Conservation (phyloP, 2,888 invertebrate species). For the Pseudanteris insignis region DNA sequence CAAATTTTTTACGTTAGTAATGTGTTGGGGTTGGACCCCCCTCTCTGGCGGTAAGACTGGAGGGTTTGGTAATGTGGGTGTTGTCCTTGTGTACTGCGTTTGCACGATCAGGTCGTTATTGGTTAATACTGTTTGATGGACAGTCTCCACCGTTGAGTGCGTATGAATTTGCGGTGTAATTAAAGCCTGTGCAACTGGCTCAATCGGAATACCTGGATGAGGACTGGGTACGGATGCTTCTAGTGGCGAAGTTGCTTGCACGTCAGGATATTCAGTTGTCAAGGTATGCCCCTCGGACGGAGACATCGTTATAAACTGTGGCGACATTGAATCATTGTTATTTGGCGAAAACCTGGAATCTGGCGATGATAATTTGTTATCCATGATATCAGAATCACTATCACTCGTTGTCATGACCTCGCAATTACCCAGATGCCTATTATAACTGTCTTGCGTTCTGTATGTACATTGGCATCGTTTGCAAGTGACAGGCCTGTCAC, state of each 20-base stretch:
- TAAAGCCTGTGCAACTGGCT: constrained; percentile 61
- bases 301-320: constrained; percentile 59
- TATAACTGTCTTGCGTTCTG: constrained; percentile 82
- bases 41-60: constrained; percentile 57
- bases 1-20: too few relatives aligned
- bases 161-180: constrained; percentile 61
- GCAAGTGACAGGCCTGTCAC: constrained; percentile 84
- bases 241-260: constrained; percentile 59
- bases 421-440: constrained; percentile 80
- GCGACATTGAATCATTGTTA: constrained; percentile 51
- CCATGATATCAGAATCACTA: constrained; percentile 78
- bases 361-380: constrained; percentile 58
- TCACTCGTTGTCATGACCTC: constrained; percentile 83
- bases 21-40: constrained; percentile 60
- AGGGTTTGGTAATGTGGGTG: constrained; percentile 60
- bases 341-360: constrained; percentile 58
- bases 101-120: constrained; percentile 63
- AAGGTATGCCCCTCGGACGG: constrained; percentile 61
- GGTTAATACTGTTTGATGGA: constrained; percentile 64
- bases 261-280: constrained; percentile 58
- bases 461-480: constrained; percentile 88
- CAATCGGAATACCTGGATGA: constrained; percentile 59
- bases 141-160: constrained; percentile 61
- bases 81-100: constrained; percentile 62
- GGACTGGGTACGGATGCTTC: constrained; percentile 62